These are phyloP conservation scores for Magallana nippona DNA, from an alignment of 2,888 invertebrate genomes.

Conservation along the genomic window DNA sequence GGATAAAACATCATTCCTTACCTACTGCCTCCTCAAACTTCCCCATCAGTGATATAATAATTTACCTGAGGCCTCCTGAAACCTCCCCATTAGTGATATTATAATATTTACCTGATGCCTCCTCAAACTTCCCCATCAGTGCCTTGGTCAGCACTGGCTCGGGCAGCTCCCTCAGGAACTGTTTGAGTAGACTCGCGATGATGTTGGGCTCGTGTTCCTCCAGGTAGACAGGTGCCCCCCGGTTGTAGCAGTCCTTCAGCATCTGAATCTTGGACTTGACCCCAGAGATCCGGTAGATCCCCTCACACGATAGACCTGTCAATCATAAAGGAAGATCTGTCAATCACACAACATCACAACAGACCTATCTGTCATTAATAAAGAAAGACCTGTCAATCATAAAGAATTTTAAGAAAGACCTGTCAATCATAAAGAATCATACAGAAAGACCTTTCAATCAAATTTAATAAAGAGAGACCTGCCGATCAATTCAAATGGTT, in stretches of 20 bases:
- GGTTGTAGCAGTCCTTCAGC: constrained; percentile 90
- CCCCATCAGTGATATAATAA: too few relatives aligned
- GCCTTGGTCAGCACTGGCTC: constrained; percentile 92
- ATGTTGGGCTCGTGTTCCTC: constrained; percentile 92
- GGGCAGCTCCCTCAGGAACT: constrained; percentile 92
- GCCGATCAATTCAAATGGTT: too few relatives aligned
- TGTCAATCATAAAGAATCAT: too few relatives aligned
- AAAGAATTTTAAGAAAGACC: too few relatives aligned
- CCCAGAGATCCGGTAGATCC: constrained; percentile 92
- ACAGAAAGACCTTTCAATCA: too few relatives aligned
- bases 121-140: constrained; percentile 91
- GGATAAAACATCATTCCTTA: too few relatives aligned
- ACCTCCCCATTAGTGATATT: too few relatives aligned
- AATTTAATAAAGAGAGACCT: constrained; percentile 72
- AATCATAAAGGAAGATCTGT: not conserved
- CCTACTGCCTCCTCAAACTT: too few relatives aligned
- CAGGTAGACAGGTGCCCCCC: constrained; percentile 88
- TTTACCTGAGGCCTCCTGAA: too few relatives aligned
- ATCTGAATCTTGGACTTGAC: constrained; percentile 91
- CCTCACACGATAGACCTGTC: constrained; percentile 83
- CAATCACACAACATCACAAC: too few relatives aligned
- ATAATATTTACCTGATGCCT: constrained; percentile 85
- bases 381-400: too few relatives aligned
- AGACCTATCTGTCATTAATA: too few relatives aligned
- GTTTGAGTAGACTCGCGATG: constrained; percentile 91